Base-by-base conservation (phyloP, 2,888 invertebrate genomes). In the Zygogramma bicolorata region DNA sequence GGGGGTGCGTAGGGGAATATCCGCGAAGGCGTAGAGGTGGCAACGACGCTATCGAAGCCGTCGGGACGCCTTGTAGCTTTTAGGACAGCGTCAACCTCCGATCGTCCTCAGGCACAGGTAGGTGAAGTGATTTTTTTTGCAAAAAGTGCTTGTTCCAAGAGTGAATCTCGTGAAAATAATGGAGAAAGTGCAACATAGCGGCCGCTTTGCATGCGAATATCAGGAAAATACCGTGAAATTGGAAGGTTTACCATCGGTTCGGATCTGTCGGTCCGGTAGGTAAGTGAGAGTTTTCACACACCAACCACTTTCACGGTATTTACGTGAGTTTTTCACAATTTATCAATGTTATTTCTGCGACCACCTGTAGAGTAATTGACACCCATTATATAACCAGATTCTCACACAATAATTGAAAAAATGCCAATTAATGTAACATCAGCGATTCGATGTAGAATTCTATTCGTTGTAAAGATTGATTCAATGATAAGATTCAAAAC, bases 51-150 rank as follows among this genome's bases (percentile, higher is more conserved):
- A 81, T 61, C 70, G 73, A 70, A 61, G 72, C 71, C 86, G 85
- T 84, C 86, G 85, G 85, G 86, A 85, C 86, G 86, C 86, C 86
- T 83, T 86, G 85, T 86, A 86, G 86, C 86, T 85, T 82, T 85
- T 85, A 85, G 86, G 86, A 86, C 85, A 85, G 85, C 85, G 85
- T 85, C 85, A 84, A 85, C 86, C 82, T 85, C 85, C 83, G 85
- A 85, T 84, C 86, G 85, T 84, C 85, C 83, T 82, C 85, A 85
- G 85, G 85, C 85, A 83, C 81, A 86, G 86, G 87, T 86, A 87
- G 81, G 82, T 79, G 73, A 66, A 62, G 69, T 73, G 68, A 59
- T 58, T 66, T 69, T 71, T 71, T 72, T 72, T 58, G 53, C 31
- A 31, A 38, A 53, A 65, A 67, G 71, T 67, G 71, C 29, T 62